These are phyloP conservation scores for Vanessa tameamea DNA, from an alignment of 1,140 invertebrate species.

Conservation along the genomic window DNA sequence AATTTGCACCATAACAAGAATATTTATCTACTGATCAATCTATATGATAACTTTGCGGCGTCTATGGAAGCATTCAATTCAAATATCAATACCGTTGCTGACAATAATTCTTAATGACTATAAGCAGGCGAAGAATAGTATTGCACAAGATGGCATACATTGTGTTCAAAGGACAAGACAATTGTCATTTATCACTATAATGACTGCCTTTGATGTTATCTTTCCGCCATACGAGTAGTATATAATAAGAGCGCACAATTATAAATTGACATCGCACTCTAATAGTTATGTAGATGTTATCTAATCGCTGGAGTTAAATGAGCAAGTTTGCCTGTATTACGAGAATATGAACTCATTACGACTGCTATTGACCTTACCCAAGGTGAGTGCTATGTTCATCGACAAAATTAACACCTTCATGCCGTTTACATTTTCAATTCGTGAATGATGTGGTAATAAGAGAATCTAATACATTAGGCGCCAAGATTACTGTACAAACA, in stretches of 20 bases:
- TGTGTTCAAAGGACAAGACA: constrained; percentile 73
- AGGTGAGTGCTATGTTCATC: constrained; percentile 50
- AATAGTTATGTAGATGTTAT: constrained; percentile 40
- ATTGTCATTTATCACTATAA: constrained; percentile 77
- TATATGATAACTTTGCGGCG: constrained; percentile 58
- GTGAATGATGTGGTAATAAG: constrained; percentile 41
- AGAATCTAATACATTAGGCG: constrained; percentile 44
- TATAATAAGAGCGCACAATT: constrained; percentile 48
- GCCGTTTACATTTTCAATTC: constrained; percentile 47
- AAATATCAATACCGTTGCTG: constrained; percentile 67
- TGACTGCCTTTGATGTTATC: constrained; percentile 78
- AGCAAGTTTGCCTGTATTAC: constrained; percentile 32
- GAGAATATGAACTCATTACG: constrained; percentile 45
- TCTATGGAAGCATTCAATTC: constrained; percentile 72
- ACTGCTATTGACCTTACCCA: constrained; percentile 61
- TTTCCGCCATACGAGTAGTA: constrained; percentile 56
- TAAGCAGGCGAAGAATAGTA: constrained; percentile 73
- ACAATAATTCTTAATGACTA: constrained; percentile 76
- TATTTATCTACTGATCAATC: constrained; percentile 67
- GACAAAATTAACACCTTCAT: constrained; percentile 50
- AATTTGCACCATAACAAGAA: constrained; percentile 56
- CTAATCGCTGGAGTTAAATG: constrained; percentile 40
- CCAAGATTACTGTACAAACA: constrained; percentile 31
- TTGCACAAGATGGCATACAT: constrained; percentile 72
- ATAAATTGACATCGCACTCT: constrained; percentile 41